Percentiles rank a stretch among this genome's conserved stretches.
phyloP scores from a whole-genome alignment of 2,113 vertebrate species.

The Cardinalis cardinalis region DNA sequence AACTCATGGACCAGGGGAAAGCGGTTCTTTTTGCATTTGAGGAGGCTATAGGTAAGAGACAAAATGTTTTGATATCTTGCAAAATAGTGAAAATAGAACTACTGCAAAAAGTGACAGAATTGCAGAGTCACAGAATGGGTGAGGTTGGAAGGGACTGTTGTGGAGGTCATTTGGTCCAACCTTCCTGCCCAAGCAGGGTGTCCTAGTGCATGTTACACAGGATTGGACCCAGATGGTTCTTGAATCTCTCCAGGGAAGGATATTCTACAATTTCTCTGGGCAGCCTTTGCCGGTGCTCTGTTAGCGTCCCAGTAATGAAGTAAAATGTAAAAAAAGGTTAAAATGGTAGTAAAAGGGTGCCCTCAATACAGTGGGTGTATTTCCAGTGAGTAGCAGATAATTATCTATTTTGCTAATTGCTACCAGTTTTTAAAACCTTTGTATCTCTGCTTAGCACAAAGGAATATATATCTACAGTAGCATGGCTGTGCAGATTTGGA shows the following conservation, averaged over 20 bases:
- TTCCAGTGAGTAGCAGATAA: neutral
- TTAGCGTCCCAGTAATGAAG: neutral
- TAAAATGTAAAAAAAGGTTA: neutral
- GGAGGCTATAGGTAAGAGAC: constrained; percentile 90
- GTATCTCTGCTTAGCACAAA: neutral
- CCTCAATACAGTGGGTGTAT: neutral
- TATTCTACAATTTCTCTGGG: neutral
- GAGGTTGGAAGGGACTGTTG: neutral
- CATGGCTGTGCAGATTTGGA: neutral
- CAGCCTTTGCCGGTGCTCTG: neutral
- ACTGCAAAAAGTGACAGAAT: neutral
- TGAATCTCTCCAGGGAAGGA: neutral
- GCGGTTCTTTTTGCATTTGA: constrained; percentile 95
- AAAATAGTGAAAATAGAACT: neutral
- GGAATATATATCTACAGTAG: neutral
- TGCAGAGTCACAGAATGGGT: neutral
- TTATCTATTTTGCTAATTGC: neutral
- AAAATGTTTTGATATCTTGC: neutral
- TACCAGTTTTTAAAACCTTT: neutral
- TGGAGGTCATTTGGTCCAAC: neutral
- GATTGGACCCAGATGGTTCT: neutral
- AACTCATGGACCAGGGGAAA: constrained; percentile 89
- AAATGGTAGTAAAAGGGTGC: neutral
- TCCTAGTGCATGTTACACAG: neutral
- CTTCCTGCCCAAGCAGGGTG: neutral